Conservation (phyloP, 2,113 vertebrate species). For the Athene cunicularia region DNA sequence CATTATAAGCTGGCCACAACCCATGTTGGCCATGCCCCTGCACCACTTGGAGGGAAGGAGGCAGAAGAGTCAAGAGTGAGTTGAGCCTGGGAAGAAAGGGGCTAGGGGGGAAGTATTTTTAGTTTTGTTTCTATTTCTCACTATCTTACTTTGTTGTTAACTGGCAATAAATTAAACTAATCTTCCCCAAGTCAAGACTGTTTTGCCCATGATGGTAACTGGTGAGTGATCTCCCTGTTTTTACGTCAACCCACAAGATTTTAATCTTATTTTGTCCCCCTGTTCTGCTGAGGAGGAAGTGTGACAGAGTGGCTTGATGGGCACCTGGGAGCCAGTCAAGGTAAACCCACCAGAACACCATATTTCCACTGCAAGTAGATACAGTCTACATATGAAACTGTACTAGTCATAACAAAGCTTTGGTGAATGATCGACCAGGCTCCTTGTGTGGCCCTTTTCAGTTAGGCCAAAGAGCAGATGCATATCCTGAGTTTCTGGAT, state of each 20-base stretch:
- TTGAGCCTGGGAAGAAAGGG: not conserved
- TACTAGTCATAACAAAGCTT: conserved; percentile 60
- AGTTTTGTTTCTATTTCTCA: not conserved
- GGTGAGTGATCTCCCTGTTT: not conserved
- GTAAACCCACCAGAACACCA: not conserved
- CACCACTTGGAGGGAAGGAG: rapidly evolving
- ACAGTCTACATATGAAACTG: conserved; percentile 49
- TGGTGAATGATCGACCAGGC: conserved; percentile 20
- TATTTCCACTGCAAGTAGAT: conserved; percentile 50
- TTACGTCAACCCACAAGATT: not conserved
- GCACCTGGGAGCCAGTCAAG: not conserved
- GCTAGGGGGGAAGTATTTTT: not conserved
- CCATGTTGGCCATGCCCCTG: rapidly evolving
- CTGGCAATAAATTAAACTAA: not conserved
- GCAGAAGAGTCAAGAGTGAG: not conserved
- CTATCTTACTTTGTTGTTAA: not conserved
- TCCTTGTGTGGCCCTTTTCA: conserved; percentile 36
- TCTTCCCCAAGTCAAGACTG: not conserved
- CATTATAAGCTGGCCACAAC: not conserved
- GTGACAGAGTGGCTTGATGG: rapidly evolving
- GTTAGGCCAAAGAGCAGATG: conserved; percentile 68
- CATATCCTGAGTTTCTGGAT: conserved; percentile 62
- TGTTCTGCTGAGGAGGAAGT: not conserved
- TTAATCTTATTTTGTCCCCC: not conserved
- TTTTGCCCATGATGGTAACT: rapidly evolving